Evolutionary conservation across 2,797 vertebrate genomes (phyloP).

Genomic region (Pantherophis vulpinus): DNA sequence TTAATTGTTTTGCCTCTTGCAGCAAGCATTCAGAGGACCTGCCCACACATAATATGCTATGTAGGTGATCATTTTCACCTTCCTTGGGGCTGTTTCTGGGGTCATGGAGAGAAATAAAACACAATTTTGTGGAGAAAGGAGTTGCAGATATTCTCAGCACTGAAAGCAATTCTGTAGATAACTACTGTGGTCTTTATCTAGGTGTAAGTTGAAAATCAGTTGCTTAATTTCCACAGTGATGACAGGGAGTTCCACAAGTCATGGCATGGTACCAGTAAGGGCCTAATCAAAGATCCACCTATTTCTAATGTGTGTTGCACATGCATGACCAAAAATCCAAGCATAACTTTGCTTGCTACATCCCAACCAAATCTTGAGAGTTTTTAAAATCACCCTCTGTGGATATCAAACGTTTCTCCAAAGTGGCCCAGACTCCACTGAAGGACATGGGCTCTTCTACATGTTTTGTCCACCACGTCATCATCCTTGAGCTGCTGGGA

Average conservation of each 20-base stretch:
- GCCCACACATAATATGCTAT: not conserved
- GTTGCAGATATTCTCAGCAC: not conserved
- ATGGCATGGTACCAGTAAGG: not conserved
- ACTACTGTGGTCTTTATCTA: not conserved
- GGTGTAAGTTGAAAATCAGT: not conserved
- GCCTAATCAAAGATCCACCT: not conserved
- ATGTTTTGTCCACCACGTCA: not conserved
- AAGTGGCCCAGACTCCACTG: not conserved
- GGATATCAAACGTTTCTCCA: not conserved
- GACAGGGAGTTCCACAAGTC: not conserved
- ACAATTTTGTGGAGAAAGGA: not conserved
- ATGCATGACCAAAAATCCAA: not conserved
- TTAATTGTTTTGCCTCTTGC: not conserved
- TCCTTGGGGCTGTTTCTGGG: not conserved
- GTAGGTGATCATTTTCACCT: not conserved
- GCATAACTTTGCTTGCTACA: not conserved
- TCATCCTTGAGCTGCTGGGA: not conserved
- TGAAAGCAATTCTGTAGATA: not conserved
- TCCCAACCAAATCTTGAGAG: not conserved
- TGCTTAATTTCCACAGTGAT: not conserved
- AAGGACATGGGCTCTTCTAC: not conserved
- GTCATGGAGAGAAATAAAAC: not conserved
- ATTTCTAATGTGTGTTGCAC: not conserved
- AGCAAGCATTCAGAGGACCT: not conserved
- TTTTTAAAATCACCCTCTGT: not conserved